These are phyloP conservation scores for Melanogrammus aeglefinus DNA, from an alignment of 2,797 vertebrate genomes.

Conservation along the genomic window DNA sequence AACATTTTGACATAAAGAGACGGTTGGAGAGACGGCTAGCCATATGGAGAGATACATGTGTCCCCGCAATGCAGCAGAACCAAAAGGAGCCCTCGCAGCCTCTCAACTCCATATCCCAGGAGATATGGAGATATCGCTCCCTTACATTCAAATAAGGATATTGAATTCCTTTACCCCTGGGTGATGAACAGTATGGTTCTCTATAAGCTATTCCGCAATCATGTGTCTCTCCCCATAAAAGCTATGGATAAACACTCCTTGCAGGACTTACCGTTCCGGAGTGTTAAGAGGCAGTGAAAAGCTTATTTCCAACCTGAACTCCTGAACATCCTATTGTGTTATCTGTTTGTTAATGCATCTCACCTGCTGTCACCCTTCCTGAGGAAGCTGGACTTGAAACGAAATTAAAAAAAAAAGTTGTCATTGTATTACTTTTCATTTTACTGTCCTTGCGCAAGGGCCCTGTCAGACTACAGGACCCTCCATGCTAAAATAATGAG, in stretches of 20 bases:
- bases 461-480: not conserved
- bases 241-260: not conserved
- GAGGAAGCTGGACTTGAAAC: not conserved
- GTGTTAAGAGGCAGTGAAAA: not conserved
- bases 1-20: not conserved
- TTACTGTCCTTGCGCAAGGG: not conserved
- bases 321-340: not conserved
- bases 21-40: not conserved
- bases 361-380: not conserved
- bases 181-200: not conserved
- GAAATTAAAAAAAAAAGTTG: not conserved
- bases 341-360: not conserved
- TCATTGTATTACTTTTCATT: not conserved
- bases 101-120: slow-evolving; percentile 1
- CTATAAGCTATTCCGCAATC: not conserved
- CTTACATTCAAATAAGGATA: not conserved
- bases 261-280: not conserved
- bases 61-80: not conserved
- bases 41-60: not conserved
- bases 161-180: not conserved
- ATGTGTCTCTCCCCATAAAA: not conserved
- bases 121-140: not conserved
- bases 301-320: not conserved
- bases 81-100: not conserved
- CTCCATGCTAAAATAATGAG: not conserved